These are phyloP conservation scores for Nasonia longicornis DNA, from an alignment of 1,140 invertebrate species.

Conservation along the genomic window DNA sequence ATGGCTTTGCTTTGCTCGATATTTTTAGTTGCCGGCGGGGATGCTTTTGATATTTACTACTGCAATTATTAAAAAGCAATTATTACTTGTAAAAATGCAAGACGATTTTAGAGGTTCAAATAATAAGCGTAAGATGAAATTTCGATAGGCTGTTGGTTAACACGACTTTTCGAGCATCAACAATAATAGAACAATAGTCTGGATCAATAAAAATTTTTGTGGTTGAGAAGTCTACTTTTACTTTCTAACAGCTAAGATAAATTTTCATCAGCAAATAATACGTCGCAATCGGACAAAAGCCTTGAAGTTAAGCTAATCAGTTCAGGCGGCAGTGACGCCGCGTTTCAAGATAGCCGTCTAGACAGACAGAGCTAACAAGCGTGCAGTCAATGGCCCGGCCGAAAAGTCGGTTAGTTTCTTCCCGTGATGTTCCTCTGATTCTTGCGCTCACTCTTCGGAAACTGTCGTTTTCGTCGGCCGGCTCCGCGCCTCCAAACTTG, in stretches of 20 bases:
- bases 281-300: no score
- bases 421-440: slow-evolving; percentile 60
- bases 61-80: no score
- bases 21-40: no score
- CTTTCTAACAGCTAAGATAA: slow-evolving; percentile 7
- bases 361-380: not conserved
- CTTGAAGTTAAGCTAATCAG: not conserved
- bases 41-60: no score
- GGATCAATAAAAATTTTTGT: not conserved
- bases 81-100: no score
- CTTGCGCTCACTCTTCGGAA: slow-evolving; percentile 61
- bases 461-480: slow-evolving; percentile 60
- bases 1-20: no score
- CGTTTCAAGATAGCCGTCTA: not conserved
- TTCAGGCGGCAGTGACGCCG: no score
- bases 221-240: not conserved
- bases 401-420: not conserved
- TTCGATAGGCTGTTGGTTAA: no score
- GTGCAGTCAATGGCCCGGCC: not conserved
- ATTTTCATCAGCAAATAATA: not conserved
- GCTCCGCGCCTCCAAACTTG: not conserved
- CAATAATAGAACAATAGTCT: no score
- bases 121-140: no score
- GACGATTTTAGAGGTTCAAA: no score
- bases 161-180: no score